phyloP scores from a whole-genome alignment of 2,888 invertebrate species.

The Agrochola macilenta region DNA sequence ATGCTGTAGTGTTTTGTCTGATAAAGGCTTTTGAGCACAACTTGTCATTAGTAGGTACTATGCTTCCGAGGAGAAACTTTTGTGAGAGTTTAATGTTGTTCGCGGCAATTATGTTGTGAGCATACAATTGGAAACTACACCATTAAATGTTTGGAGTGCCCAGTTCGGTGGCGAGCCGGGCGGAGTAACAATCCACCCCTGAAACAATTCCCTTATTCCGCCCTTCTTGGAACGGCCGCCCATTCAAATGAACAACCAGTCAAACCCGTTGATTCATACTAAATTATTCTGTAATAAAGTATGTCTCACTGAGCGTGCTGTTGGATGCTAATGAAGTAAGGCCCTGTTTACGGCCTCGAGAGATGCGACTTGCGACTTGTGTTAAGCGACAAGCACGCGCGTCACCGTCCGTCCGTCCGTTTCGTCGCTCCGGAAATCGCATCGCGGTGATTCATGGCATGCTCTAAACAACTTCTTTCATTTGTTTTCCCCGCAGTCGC shows the following conservation, averaged over 20 bases:
- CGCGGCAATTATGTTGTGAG: background rate
- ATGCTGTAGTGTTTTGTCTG: background rate
- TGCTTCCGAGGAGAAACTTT: background rate
- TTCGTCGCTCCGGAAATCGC: too few species aligned
- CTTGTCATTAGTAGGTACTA: too few species aligned
- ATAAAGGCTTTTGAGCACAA: background rate
- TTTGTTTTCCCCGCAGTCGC: background rate
- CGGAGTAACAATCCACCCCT: background rate
- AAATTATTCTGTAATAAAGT: slow-evolving; percentile 40
- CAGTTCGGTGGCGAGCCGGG: background rate
- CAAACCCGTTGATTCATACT: slow-evolving; percentile 17
- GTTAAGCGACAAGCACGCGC: background rate
- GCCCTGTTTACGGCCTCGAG: background rate
- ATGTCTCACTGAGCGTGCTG: slow-evolving; percentile 25
- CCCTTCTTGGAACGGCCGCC: background rate
- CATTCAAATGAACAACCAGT: slow-evolving; percentile 14
- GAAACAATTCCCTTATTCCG: background rate
- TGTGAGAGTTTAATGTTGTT: background rate
- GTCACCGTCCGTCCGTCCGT: background rate
- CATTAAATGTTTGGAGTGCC: background rate
- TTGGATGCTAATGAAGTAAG: slow-evolving; percentile 40
- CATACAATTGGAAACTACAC: background rate
- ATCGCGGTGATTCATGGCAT: background rate
- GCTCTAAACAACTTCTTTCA: background rate
- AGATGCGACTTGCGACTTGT: background rate